Evolutionary conservation across 1,140 invertebrate genomes (phyloP), one percentile per base, ranked within the genome.

Genomic region (Formica exsecta): DNA sequence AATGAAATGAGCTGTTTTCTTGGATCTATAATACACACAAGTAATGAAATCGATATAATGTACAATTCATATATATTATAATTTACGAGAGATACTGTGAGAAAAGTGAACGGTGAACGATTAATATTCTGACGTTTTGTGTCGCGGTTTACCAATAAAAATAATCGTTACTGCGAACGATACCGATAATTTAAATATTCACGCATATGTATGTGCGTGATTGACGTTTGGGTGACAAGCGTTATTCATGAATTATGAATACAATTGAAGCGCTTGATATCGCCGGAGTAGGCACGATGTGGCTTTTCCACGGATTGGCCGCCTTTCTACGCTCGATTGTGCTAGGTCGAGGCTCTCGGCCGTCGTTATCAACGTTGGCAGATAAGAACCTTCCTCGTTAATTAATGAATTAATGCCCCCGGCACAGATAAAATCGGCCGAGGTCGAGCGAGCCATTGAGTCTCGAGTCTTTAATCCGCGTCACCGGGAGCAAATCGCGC

Each of bases 221-320:
- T 83, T 85, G 76, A 80, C 77, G 77, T 73, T 83, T 51, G 77
- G 48, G 16, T 73, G 79, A 83, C 44, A 68, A 81, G 68, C 80
- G 85, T 84, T 87, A 88, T 88, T 86, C 81, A 88, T 88, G 86
- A 88, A 88, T 88, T 88, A 88, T 88, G 65, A 85, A 88, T 88
- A 86, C 57, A 65, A 87, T 81, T 73, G 79, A 86, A 84, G 79
- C 54, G 59, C 66, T 62, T 71, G 57, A 83, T 86, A 64, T 86
- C 77, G 65, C 41, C 68, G 68, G 22, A 77, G 13, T 25, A 29
- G 32, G 6, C 29, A 25, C 61, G 57, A 2, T 54, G 36, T 41
- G 38, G 36, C 85, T 73, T 83, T 83, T 62, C 51, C 38, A 9
- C 68, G 4, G 22, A 48, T 9, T 8, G 25, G 9, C 5, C 16